Percentiles rank a stretch among this genome's conserved stretches.
These are phyloP conservation scores for Trididemnum nubilum DNA, from an alignment of 23 tunicate species.

Conservation along the genomic window DNA sequence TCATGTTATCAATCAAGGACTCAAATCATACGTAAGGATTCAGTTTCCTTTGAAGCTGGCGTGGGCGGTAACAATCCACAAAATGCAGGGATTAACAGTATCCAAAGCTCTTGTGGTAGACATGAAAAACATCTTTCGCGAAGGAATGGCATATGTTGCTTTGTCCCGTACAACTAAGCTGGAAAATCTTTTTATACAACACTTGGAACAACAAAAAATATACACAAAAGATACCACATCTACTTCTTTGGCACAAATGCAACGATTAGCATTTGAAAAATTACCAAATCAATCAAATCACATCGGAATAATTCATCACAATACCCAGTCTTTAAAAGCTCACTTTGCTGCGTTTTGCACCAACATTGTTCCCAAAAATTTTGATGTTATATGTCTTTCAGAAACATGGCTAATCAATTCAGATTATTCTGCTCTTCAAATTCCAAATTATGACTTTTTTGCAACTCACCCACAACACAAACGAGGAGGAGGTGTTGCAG, in stretches of 20 bases:
- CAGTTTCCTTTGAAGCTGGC: conserved; percentile 3
- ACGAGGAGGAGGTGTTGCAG: conserved; percentile 21
- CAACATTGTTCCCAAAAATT: background rate
- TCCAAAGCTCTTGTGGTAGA: background rate
- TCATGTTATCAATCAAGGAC: background rate
- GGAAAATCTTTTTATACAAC: background rate
- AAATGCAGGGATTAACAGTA: background rate
- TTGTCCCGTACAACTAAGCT: background rate
- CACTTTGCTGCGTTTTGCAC: background rate
- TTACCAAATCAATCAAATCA: background rate
- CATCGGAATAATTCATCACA: background rate
- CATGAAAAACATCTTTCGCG: background rate
- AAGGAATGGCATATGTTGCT: conserved; percentile 25
- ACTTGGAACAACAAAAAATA: background rate
- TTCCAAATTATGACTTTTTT: background rate
- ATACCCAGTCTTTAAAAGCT: background rate
- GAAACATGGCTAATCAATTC: background rate
- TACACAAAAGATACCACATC: background rate
- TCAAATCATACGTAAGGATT: background rate
- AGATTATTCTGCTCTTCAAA: background rate
- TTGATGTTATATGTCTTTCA: background rate
- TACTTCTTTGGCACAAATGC: background rate
- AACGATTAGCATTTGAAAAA: background rate
- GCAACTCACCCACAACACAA: background rate
- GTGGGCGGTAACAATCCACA: conserved; percentile 17